phyloP scores from a whole-genome alignment of 2,888 invertebrate genomes.

The Orthosia incerta region DNA sequence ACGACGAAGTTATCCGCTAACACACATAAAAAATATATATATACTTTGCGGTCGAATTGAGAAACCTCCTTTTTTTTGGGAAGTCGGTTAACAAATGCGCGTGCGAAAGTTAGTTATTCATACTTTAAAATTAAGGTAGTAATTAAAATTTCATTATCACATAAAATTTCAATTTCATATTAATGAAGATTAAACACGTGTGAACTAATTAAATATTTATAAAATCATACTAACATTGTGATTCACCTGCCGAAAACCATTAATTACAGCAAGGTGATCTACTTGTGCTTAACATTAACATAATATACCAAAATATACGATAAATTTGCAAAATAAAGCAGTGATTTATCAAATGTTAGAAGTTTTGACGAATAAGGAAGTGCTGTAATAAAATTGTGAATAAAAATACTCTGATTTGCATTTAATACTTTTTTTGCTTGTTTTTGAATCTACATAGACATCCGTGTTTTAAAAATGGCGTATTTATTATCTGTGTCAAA shows the following conservation, averaged over 20 bases:
- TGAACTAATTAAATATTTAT: conserved; percentile 26
- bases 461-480: conserved; percentile 34
- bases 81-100: too few relatives aligned
- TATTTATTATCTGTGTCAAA: conserved; percentile 31
- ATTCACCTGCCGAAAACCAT: conserved; percentile 12
- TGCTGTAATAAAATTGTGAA: conserved; percentile 24
- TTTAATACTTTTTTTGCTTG: conserved; percentile 27
- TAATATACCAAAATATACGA: conserved; percentile 19
- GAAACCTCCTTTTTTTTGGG: too few relatives aligned
- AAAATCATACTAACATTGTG: neutral
- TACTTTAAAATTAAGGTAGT: neutral
- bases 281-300: conserved; percentile 10
- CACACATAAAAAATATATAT: too few relatives aligned
- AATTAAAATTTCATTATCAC: conserved; percentile 8
- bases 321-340: conserved; percentile 5
- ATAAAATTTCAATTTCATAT: neutral
- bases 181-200: conserved; percentile 5
- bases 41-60: too few relatives aligned
- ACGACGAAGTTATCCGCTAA: too few relatives aligned
- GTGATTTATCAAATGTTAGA: conserved; percentile 19
- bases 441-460: conserved; percentile 18
- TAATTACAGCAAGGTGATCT: conserved; percentile 32
- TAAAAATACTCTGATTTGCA: conserved; percentile 39
- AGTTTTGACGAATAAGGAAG: conserved; percentile 43
- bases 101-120: neutral